Evolutionary conservation across 2,888 invertebrate species (phyloP).

Genomic region (Drosophila anomelani): DNA sequence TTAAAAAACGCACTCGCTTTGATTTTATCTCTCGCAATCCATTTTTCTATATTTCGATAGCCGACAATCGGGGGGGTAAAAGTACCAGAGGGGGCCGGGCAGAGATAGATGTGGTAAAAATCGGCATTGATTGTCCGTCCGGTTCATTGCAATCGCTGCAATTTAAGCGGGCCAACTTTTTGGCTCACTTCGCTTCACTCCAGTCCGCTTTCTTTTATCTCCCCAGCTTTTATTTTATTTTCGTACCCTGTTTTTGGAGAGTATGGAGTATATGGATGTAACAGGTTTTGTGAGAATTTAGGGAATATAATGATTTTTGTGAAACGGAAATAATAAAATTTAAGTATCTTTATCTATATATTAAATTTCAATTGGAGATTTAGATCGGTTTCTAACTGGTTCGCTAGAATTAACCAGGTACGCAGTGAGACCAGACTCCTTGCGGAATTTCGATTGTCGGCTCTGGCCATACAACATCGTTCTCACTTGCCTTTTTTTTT

Average conservation of each 20-base stretch:
- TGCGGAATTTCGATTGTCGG: not conserved
- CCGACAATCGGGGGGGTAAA: not conserved
- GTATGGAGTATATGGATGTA: not conserved
- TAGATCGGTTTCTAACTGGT: accelerated
- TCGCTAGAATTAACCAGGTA: not conserved
- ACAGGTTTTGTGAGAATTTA: not conserved
- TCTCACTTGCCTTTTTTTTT: conserved; percentile 8
- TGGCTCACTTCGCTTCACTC: conserved; percentile 26
- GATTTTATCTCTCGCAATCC: conserved; percentile 20
- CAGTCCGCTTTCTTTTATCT: not conserved
- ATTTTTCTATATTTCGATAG: conserved; percentile 26
- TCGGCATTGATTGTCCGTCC: conserved; percentile 47
- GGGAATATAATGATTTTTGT: too few relatives aligned
- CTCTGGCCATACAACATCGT: not conserved
- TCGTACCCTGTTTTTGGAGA: not conserved
- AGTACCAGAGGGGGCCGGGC: not conserved
- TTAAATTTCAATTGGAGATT: not conserved
- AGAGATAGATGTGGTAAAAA: conserved; percentile 36
- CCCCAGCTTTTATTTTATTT: conserved; percentile 6
- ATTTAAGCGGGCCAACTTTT: conserved; percentile 46
- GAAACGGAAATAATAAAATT: too few relatives aligned
- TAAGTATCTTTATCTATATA: too few relatives aligned
- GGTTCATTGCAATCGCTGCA: conserved; percentile 47
- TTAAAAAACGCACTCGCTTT: conserved; percentile 17
- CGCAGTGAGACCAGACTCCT: not conserved